Percentiles rank a stretch among this genome's conserved stretches.
These are phyloP conservation scores for Pycnomerus fuliginosus DNA, from an alignment of 2,888 invertebrate genomes.

Conservation along the genomic window DNA sequence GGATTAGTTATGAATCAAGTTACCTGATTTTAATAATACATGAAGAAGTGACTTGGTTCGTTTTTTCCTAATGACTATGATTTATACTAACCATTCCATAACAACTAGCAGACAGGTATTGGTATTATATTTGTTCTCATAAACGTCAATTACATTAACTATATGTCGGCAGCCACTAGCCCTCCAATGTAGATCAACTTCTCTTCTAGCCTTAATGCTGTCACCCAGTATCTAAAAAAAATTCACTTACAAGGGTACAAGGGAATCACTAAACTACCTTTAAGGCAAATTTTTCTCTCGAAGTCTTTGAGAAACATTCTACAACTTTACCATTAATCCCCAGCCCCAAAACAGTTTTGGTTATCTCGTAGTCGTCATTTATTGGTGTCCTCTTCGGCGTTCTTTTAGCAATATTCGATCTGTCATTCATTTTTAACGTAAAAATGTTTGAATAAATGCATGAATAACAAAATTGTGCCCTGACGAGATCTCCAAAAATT, in stretches of 20 bases:
- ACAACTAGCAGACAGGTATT: constrained; percentile 92
- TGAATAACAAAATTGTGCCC: too few species aligned
- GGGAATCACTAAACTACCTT: constrained; percentile 64
- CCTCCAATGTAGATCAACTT: constrained; percentile 94
- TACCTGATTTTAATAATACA: too few species aligned
- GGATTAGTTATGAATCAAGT: too few species aligned
- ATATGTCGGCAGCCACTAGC: constrained; percentile 90
- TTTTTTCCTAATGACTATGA: background rate
- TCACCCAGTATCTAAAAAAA: constrained; percentile 77
- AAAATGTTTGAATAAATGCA: too few species aligned
- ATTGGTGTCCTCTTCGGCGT: constrained; percentile 78
- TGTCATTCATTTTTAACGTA: too few species aligned
- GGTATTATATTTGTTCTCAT: constrained; percentile 93
- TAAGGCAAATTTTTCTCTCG: constrained; percentile 81
- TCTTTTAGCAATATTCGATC: constrained; percentile 8
- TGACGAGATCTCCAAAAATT: too few species aligned
- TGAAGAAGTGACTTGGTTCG: too few species aligned
- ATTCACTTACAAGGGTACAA: background rate
- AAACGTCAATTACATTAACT: constrained; percentile 90
- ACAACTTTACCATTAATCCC: constrained; percentile 99
- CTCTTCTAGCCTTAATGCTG: constrained; percentile 87
- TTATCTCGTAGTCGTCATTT: constrained; percentile 88
- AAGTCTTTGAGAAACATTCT: constrained; percentile 80
- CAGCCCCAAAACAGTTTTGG: constrained; percentile 89
- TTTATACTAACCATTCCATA: constrained; percentile 87